These are phyloP conservation scores for Drosophila gunungcola DNA, from an alignment of 1,140 invertebrate species.

Conservation along the genomic window DNA sequence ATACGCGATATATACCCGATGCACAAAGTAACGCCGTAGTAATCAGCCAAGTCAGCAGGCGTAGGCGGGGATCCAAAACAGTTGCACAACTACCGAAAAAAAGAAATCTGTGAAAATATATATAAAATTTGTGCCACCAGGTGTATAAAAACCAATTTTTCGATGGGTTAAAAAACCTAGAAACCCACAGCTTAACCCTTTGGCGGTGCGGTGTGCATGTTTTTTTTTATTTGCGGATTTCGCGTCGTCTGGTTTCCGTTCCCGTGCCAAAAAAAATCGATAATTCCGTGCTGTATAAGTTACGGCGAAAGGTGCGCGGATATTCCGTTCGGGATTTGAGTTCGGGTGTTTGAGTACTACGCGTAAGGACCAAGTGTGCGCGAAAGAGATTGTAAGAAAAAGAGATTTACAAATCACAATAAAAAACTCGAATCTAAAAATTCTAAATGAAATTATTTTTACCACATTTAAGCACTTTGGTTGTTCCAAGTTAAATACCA, in stretches of 20 bases:
- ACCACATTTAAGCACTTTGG: too few relatives aligned
- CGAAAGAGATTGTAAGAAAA: constrained; percentile 2
- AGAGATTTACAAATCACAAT: constrained; percentile 4
- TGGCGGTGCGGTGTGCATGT: constrained; percentile 39
- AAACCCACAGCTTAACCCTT: neutral
- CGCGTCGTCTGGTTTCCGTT: constrained; percentile 66
- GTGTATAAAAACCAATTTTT: constrained; percentile 5
- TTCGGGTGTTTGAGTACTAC: constrained; percentile 13
- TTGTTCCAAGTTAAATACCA: neutral
- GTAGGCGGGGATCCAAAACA: constrained; percentile 37
- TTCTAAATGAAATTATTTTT: too few relatives aligned
- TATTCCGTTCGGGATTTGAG: constrained; percentile 29
- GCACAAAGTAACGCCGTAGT: constrained; percentile 27
- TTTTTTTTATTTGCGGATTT: constrained; percentile 41
- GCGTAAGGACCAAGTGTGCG: constrained; percentile 8
- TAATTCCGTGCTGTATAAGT: constrained; percentile 82
- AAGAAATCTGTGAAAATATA: constrained; percentile 1
- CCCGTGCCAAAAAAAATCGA: constrained; percentile 65
- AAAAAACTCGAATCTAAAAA: neutral
- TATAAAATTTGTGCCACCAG: neutral
- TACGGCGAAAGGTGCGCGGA: constrained; percentile 79
- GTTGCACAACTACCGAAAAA: constrained; percentile 34
- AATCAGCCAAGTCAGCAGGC: constrained; percentile 26
- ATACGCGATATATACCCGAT: constrained; percentile 7
- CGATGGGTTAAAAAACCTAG: constrained; percentile 5